Conservation (phyloP, 2,888 invertebrate genomes). For the Esperia sulphurella region DNA sequence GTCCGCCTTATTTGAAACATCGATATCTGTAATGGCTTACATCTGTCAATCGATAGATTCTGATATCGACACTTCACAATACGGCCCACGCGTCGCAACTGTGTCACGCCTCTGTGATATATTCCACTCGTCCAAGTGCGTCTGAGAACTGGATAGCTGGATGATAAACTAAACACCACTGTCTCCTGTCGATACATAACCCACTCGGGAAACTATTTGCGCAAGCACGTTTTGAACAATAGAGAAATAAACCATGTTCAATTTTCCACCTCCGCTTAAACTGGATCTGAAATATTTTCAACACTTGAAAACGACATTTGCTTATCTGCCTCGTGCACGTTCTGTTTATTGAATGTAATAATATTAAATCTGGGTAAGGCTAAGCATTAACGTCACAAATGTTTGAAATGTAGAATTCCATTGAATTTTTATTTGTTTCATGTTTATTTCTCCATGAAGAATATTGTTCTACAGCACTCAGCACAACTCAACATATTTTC, state of each 20-base stretch:
- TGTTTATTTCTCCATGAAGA: too few relatives aligned
- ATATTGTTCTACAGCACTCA: too few relatives aligned
- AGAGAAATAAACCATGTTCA: constrained; percentile 63
- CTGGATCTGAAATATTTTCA: constrained; percentile 36
- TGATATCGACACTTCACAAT: constrained; percentile 30
- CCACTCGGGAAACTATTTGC: constrained; percentile 34
- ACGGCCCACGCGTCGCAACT: constrained; percentile 43
- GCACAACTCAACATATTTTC: too few relatives aligned
- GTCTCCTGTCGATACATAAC: constrained; percentile 12
- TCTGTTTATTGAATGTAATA: constrained; percentile 29
- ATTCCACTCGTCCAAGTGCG: constrained; percentile 33
- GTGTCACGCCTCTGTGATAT: constrained; percentile 36
- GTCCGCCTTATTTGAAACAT: constrained; percentile 15
- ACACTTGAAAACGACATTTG: constrained; percentile 25
- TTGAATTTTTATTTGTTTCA: too few relatives aligned
- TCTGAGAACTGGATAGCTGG: constrained; percentile 51
- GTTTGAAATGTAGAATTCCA: too few relatives aligned
- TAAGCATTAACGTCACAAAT: constrained; percentile 19
- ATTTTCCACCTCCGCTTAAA: constrained; percentile 51
- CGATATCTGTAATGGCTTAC: constrained; percentile 20
- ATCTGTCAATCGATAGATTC: constrained; percentile 30
- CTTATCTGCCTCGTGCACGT: constrained; percentile 31
- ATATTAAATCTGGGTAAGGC: constrained; percentile 17
- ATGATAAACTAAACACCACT: constrained; percentile 25
- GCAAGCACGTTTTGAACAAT: constrained; percentile 59